These are phyloP conservation scores for Oryzias dopingdopingensis DNA, from an alignment of 2,797 vertebrate species.

Conservation along the genomic window DNA sequence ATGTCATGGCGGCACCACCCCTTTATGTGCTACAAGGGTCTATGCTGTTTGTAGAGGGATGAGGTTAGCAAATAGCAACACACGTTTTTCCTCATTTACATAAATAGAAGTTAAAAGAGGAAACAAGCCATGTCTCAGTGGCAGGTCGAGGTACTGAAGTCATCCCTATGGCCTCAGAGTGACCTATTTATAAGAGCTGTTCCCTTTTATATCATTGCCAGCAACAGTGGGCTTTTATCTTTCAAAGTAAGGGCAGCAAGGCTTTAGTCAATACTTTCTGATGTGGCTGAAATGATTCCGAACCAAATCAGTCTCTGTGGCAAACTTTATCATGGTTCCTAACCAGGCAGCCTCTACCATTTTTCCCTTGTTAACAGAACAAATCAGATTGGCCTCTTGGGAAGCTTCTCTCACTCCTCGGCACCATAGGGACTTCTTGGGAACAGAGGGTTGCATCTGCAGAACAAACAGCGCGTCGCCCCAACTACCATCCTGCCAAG, in stretches of 20 bases:
- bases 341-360: conserved; percentile 50
- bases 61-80: conserved; percentile 31
- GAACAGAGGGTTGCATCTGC: conserved; percentile 66
- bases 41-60: conserved; percentile 32
- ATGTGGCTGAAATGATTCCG: conserved; percentile 48
- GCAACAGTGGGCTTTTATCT: conserved; percentile 59
- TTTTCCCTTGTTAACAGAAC: conserved; percentile 63
- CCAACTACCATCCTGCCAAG: conserved; percentile 56
- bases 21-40: conserved; percentile 14
- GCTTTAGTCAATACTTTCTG: conserved; percentile 47
- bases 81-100: conserved; percentile 49
- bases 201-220: conserved; percentile 66
- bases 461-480: conserved; percentile 64
- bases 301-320: too few species aligned
- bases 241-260: conserved; percentile 34
- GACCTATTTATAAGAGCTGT: conserved; percentile 69
- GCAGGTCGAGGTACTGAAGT: conserved; percentile 60
- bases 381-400: conserved; percentile 42
- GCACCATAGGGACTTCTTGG: conserved; percentile 56
- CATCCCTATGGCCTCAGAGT: conserved; percentile 50
- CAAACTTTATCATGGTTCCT: conserved; percentile 13
- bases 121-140: conserved; percentile 45
- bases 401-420: conserved; percentile 54
- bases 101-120: conserved; percentile 58
- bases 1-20: conserved; percentile 10